phyloP scores from a whole-genome alignment of 2,797 vertebrate species.

The Carduelis carduelis region DNA sequence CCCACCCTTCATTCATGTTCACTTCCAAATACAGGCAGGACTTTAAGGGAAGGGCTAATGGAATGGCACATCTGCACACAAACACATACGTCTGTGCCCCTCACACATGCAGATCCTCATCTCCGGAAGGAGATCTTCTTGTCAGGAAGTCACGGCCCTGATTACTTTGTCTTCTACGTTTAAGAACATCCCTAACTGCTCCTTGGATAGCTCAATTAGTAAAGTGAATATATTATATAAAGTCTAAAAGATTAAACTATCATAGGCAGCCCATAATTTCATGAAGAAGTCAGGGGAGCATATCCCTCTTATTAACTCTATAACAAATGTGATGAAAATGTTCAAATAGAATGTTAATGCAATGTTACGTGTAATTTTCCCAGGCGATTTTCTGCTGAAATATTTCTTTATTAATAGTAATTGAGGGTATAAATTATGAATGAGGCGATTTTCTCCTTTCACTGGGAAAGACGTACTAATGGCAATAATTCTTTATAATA shows the following conservation, averaged over 20 bases:
- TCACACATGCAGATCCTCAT: conserved; percentile 32
- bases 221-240: conserved; percentile 95
- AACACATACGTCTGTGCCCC: background rate
- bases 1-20: background rate
- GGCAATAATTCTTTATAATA: conserved; percentile 97
- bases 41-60: background rate
- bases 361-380: conserved; percentile 98
- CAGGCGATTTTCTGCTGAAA: conserved; percentile 91
- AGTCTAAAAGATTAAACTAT: conserved; percentile 99
- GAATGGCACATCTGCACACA: background rate
- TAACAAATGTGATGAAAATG: conserved; percentile 99
- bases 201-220: conserved; percentile 95
- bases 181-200: conserved; percentile 84
- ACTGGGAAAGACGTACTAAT: conserved; percentile 93
- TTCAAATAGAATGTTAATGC: conserved; percentile 99
- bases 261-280: conserved; percentile 99
- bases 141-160: conserved; percentile 78
- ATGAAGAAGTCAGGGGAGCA: conserved; percentile 99
- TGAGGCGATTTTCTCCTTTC: conserved; percentile 94
- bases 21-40: background rate
- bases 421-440: conserved; percentile 99
- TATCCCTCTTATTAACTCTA: conserved; percentile 99
- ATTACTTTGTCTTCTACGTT: conserved; percentile 79
- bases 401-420: conserved; percentile 99
- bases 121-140: conserved; percentile 73